phyloP scores from a whole-genome alignment of 2,797 vertebrate genomes.

The Antrozous pallidus region DNA sequence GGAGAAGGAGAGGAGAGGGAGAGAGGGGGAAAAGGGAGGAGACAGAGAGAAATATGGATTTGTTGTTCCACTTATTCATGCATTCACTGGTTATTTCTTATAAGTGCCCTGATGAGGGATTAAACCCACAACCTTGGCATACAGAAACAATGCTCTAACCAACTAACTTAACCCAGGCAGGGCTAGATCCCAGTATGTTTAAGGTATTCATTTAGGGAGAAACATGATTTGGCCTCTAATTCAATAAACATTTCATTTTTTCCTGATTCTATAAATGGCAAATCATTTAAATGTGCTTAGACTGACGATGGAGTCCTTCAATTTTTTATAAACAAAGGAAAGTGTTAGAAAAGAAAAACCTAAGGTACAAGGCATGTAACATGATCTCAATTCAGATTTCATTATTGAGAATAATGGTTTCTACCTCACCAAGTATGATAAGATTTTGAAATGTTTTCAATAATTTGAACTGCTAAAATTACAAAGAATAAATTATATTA shows the following conservation, averaged over 20 bases:
- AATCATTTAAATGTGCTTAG: slow-evolving; percentile 28
- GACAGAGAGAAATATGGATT: too few species aligned
- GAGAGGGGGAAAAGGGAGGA: neutral
- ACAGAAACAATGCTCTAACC: neutral
- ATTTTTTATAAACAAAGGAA: neutral
- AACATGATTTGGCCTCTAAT: neutral
- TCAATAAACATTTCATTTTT: neutral
- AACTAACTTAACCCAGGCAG: neutral
- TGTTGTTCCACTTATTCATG: neutral
- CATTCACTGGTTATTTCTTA: neutral
- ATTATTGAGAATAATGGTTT: slow-evolving; percentile 5
- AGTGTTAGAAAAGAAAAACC: neutral
- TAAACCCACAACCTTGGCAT: neutral
- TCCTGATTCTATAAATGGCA: neutral
- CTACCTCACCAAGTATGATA: neutral
- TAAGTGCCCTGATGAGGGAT: neutral
- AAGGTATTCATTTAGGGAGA: slow-evolving; percentile 34
- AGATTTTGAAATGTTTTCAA: neutral
- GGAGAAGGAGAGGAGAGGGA: too few species aligned
- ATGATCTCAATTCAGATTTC: neutral
- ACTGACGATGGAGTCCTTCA: neutral
- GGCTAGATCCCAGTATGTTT: neutral
- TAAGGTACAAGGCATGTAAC: neutral
- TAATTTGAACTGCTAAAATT: slow-evolving; percentile 37
- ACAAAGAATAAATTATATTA: neutral